Evolutionary conservation across 2,797 vertebrate genomes (phyloP), one percentile per base, ranked within the genome.

Genomic region (Danionella dracula): DNA sequence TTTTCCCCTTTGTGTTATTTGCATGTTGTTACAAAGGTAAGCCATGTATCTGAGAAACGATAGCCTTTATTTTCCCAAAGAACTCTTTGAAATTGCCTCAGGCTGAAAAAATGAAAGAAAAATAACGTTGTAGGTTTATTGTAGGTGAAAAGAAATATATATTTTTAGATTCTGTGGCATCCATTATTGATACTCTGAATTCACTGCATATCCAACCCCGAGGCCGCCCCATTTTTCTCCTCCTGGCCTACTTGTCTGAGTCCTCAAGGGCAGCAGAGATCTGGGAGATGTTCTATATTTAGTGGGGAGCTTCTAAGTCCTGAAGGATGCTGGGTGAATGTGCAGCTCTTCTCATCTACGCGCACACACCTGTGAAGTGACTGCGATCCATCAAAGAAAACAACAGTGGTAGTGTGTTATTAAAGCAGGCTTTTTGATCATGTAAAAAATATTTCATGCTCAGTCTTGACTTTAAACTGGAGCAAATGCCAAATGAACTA

Each of bases 181-280:
- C 68, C 67, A 73, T 78, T 71, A 75, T 76, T 78, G 74, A 75
- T 80, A 78, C 79, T 68, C 71, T 48, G 68, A 67, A 67, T 68
- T 67, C 65, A 59, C 67, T 44, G 65, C 65, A 59, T 48, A 48
- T 66, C 50, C 57, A 17, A 50, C 69, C 63, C 63, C 57, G 31
- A 46, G 32, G 57, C 53, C 53, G 71, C 59, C 79, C 79, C 75
- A 78, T 78, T 80, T 80, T 74, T 68, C 73, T 34, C 66, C 23
- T 67, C 56, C 69, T 81, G 79, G 61, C 79, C 79, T 81, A 81
- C 73, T 78, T 81, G 73, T 70, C 57, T 44, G 51, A 77, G 66
- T 73, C 58, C 79, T 75, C 76, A 74, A 77, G 75, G 75, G 75
- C 76, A 71, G 53, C 20, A 19, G 65, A 8, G 54, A 72, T 76